Evolutionary conservation across 2,113 vertebrate species (phyloP).

Genomic region (Rhynchomys soricoides): DNA sequence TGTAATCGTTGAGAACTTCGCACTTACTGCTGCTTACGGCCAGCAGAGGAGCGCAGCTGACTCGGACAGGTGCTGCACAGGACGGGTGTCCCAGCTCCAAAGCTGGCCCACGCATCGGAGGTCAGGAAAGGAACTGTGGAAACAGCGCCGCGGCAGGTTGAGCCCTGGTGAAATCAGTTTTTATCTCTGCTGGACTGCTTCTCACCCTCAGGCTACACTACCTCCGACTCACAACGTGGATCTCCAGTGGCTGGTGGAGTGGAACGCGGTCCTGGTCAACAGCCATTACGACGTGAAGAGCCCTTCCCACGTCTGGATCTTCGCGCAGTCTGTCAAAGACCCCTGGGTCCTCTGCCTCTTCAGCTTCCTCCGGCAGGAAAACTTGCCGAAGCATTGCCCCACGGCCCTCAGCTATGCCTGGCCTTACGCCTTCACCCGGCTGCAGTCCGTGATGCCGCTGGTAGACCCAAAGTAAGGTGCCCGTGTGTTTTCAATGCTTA

Average conservation of each 20-base stretch:
- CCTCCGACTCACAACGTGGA: conserved; percentile 95
- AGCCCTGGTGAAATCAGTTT: accelerated
- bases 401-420: conserved; percentile 98
- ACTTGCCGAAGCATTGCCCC: conserved; percentile 97
- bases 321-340: conserved; percentile 96
- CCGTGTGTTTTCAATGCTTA: neutral
- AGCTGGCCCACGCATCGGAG: neutral
- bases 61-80: accelerated
- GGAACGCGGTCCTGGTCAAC: conserved; percentile 96
- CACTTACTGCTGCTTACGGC: neutral
- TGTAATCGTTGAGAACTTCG: neutral
- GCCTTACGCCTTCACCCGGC: conserved; percentile 96
- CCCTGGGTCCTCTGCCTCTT: conserved; percentile 99
- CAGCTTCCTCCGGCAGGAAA: conserved; percentile 97
- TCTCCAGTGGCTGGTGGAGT: conserved; percentile 98
- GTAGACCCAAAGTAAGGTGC: conserved; percentile 96
- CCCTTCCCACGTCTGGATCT: conserved; percentile 99
- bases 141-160: neutral
- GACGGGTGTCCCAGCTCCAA: neutral
- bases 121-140: neutral
- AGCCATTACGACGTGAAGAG: conserved; percentile 98
- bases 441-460: conserved; percentile 96
- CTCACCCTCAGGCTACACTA: conserved; percentile 87
- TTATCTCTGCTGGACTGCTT: neutral
- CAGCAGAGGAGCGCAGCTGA: neutral